These are phyloP conservation scores for Antechinus stuartii DNA, from an alignment of 2,113 vertebrate genomes.

Conservation along the genomic window DNA sequence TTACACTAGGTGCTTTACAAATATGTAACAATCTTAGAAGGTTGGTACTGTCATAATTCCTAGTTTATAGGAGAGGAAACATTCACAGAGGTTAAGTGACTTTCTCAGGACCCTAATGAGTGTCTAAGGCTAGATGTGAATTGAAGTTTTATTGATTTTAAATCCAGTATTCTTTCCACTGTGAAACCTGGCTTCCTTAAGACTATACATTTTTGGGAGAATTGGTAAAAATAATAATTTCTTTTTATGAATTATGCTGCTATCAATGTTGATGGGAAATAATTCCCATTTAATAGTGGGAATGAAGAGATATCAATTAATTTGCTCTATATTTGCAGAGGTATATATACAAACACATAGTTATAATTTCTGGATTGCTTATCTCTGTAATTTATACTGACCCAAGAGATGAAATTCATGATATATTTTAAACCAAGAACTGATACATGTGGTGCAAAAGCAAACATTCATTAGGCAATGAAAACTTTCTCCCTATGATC, in stretches of 20 bases:
- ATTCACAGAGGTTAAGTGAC: background rate
- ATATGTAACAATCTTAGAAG: background rate
- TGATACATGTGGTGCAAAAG: slow-evolving; percentile 47
- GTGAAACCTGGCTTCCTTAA: background rate
- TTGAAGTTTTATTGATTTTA: background rate
- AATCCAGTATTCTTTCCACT: background rate
- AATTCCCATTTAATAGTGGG: slow-evolving; percentile 60
- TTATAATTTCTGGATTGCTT: slow-evolving; percentile 20
- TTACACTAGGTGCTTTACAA: background rate
- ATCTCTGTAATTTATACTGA: slow-evolving; percentile 63
- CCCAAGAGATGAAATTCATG: background rate
- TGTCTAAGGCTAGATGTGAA: background rate
- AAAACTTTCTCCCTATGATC: slow-evolving; percentile 21
- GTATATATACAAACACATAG: slow-evolving; percentile 31
- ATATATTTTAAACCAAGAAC: background rate
- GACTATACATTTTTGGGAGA: slow-evolving; percentile 24
- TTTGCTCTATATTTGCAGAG: slow-evolving; percentile 39
- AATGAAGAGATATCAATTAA: slow-evolving; percentile 41
- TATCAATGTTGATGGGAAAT: background rate
- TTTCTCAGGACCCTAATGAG: background rate
- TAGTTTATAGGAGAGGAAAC: background rate
- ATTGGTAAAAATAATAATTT: slow-evolving; percentile 47
- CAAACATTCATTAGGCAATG: slow-evolving; percentile 38
- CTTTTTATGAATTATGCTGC: too few species aligned
- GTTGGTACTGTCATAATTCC: background rate